Conservation (phyloP, 2,113 vertebrate species). For the Megaptera novaeangliae region DNA sequence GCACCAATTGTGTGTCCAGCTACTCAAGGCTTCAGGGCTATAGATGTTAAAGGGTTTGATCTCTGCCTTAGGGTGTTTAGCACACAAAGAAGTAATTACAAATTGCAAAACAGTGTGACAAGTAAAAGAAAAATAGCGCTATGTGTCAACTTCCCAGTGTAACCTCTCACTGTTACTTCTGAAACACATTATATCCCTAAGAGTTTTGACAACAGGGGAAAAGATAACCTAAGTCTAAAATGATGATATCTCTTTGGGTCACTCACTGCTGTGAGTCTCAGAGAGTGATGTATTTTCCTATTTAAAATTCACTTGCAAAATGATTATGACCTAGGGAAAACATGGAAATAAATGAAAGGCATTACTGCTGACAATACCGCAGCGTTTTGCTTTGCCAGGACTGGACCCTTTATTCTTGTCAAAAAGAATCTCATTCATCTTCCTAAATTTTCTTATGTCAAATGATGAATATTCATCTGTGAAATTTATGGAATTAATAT, state of each 20-base stretch:
- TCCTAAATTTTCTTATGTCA: slow-evolving; percentile 62
- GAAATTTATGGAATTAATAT: slow-evolving; percentile 70
- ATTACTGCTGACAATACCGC: slow-evolving; percentile 47
- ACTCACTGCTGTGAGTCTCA: background rate
- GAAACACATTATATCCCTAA: background rate
- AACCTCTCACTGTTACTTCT: background rate
- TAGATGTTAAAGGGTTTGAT: background rate
- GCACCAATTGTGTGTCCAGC: background rate
- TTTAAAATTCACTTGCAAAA: slow-evolving; percentile 60
- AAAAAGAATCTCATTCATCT: slow-evolving; percentile 72
- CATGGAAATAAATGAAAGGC: slow-evolving; percentile 60
- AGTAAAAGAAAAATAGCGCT: background rate
- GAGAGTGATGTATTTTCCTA: slow-evolving; percentile 42
- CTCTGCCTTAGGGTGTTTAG: background rate
- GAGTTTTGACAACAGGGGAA: background rate
- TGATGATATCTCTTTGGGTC: background rate
- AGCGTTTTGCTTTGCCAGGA: slow-evolving; percentile 31
- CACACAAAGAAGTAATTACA: background rate
- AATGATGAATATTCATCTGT: slow-evolving; percentile 69
- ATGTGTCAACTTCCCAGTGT: background rate
- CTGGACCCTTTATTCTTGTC: slow-evolving; percentile 61
- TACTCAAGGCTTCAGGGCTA: background rate
- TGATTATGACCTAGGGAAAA: slow-evolving; percentile 46
- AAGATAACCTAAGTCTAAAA: background rate
- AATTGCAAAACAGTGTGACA: background rate